A percentile compares a stretch with the other conserved stretches of the same genome.
phyloP scores from a whole-genome alignment of 2,797 vertebrate genomes.

The Buceros bicornis region DNA sequence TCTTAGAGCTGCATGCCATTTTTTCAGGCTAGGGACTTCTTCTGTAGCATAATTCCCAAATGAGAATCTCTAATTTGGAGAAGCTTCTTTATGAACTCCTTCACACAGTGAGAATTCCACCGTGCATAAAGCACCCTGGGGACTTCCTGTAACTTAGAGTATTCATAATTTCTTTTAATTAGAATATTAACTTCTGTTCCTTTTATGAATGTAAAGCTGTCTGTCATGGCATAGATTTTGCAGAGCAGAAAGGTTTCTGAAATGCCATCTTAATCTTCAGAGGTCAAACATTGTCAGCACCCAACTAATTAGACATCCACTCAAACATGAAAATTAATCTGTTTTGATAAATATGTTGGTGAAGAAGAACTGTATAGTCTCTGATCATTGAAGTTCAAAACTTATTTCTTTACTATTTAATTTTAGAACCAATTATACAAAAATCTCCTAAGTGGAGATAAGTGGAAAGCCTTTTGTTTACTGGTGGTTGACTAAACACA shows the following conservation, averaged over 20 bases:
- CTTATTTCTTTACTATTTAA: not conserved
- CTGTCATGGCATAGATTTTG: not conserved
- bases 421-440: not conserved
- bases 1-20: not conserved
- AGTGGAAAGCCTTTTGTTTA: not conserved
- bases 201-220: not conserved
- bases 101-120: not conserved
- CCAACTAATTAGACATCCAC: not conserved
- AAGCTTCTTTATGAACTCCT: not conserved
- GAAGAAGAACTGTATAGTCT: not conserved
- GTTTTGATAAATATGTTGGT: not conserved
- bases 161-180: constrained; percentile 29
- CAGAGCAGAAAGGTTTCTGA: not conserved
- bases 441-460: not conserved
- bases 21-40: not conserved
- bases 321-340: not conserved
- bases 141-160: not conserved
- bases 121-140: not conserved
- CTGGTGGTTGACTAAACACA: not conserved
- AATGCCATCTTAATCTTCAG: not conserved
- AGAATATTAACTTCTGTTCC: not conserved
- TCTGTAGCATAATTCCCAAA: not conserved
- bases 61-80: not conserved
- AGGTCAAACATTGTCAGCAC: not conserved
- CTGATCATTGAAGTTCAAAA: not conserved